Evolutionary conservation across 2,888 invertebrate genomes (phyloP).

Genomic region (Sycophila texana): DNA sequence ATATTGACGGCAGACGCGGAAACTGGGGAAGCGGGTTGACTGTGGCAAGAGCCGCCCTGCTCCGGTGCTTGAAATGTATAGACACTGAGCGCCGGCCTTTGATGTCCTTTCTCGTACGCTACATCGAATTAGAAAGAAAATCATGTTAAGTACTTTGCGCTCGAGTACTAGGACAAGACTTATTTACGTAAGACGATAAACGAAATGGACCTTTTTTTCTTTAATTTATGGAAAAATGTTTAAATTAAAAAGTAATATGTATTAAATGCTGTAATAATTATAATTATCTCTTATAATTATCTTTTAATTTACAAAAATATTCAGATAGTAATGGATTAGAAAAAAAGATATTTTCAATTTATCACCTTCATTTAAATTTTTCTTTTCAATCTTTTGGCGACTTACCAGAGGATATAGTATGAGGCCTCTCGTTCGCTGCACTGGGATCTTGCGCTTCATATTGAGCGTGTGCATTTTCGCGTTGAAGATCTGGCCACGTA

Average conservation of each 20-base stretch:
- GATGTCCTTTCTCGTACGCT: constrained; percentile 91
- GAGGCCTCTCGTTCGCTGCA: constrained; percentile 89
- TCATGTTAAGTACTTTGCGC: no score
- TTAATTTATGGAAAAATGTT: neutral
- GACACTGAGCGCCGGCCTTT: constrained; percentile 89
- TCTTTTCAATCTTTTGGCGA: neutral
- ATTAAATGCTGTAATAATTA: no score
- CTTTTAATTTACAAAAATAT: constrained; percentile 18
- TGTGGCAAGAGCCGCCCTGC: constrained; percentile 73
- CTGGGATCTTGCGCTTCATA: constrained; percentile 83
- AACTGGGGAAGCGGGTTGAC: constrained; percentile 76
- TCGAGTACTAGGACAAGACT: no score
- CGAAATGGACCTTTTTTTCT: neutral
- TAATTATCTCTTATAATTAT: no score
- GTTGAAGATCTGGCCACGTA: constrained; percentile 89
- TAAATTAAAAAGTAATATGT: no score
- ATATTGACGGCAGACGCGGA: constrained; percentile 68
- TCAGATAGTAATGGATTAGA: neutral
- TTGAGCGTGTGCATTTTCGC: constrained; percentile 80
- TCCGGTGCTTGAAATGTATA: constrained; percentile 92
- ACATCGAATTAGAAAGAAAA: constrained; percentile 35
- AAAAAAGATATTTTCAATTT: neutral
- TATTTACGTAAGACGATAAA: constrained; percentile 33
- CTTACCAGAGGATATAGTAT: constrained; percentile 91
- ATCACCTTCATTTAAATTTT: neutral